These are phyloP conservation scores for Diaphora mendica DNA, from an alignment of 2,888 invertebrate genomes.

Conservation along the genomic window DNA sequence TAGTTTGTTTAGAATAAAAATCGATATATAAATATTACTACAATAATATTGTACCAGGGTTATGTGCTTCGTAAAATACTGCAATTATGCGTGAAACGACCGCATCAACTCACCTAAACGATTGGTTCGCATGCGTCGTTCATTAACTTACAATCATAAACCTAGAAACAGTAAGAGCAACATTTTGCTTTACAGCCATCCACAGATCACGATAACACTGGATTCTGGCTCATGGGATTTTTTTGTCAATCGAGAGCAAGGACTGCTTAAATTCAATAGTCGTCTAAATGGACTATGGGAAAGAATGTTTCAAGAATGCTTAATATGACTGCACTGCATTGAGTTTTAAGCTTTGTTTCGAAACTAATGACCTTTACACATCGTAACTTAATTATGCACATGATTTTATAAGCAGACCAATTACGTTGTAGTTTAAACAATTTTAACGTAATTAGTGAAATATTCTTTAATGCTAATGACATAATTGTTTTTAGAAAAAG, in stretches of 20 bases:
- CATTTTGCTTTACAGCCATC: constrained; percentile 34
- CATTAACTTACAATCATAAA: constrained; percentile 43
- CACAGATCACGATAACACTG: constrained; percentile 42
- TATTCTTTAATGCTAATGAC: neutral
- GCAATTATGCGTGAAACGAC: constrained; percentile 36
- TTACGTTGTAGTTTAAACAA: constrained; percentile 9
- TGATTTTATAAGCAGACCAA: constrained; percentile 13
- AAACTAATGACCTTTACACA: constrained; percentile 19
- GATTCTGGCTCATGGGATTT: constrained; percentile 43
- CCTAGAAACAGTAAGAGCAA: constrained; percentile 47
- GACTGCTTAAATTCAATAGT: constrained; percentile 41
- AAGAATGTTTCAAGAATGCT: constrained; percentile 41
- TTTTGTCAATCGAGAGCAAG: constrained; percentile 48
- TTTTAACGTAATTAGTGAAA: neutral
- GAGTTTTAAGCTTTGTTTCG: constrained; percentile 31
- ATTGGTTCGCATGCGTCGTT: constrained; percentile 41
- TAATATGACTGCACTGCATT: constrained; percentile 34
- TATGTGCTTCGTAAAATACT: constrained; percentile 37
- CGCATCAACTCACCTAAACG: constrained; percentile 20
- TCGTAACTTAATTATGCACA: constrained; percentile 8
- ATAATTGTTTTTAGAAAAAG: neutral
- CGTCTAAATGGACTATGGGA: constrained; percentile 39
- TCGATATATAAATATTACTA: neutral
- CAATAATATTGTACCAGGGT: neutral
- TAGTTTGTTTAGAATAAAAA: neutral